These are phyloP conservation scores for Phaenicophaeus curvirostris DNA, from an alignment of 2,797 vertebrate species.

Conservation along the genomic window DNA sequence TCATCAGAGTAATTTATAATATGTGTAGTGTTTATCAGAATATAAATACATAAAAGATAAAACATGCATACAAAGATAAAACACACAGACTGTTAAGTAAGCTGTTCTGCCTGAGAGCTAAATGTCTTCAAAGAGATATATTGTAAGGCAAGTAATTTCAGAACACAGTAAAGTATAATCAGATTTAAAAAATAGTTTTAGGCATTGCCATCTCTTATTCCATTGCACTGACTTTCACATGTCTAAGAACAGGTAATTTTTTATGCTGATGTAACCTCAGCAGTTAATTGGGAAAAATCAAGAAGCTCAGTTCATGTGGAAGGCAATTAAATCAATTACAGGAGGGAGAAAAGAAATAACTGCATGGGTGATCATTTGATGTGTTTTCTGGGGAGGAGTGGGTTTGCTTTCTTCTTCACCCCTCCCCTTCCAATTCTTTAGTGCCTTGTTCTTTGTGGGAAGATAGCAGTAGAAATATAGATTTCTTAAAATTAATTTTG, in stretches of 20 bases:
- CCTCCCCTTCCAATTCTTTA: background rate
- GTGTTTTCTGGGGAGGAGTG: background rate
- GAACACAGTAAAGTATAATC: background rate
- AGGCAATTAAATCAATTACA: background rate
- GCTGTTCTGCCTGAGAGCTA: background rate
- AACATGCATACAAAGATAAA: background rate
- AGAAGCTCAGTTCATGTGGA: background rate
- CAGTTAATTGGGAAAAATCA: background rate
- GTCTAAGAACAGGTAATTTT: background rate
- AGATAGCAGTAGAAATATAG: background rate
- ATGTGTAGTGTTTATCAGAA: background rate
- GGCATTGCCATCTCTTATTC: background rate
- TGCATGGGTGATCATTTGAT: background rate
- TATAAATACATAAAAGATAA: background rate
- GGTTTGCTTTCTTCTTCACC: background rate
- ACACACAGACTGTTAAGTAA: background rate
- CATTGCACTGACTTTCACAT: background rate
- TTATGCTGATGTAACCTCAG: background rate
- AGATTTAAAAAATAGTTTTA: background rate
- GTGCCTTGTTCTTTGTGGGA: background rate
- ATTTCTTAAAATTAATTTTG: background rate
- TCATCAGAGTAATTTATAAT: background rate
- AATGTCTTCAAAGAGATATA: background rate
- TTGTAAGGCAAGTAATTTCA: background rate
- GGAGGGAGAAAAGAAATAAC: background rate